Conservation (phyloP, 64 coral and sea anemone species). For the Orbicella faveolata region DNA sequence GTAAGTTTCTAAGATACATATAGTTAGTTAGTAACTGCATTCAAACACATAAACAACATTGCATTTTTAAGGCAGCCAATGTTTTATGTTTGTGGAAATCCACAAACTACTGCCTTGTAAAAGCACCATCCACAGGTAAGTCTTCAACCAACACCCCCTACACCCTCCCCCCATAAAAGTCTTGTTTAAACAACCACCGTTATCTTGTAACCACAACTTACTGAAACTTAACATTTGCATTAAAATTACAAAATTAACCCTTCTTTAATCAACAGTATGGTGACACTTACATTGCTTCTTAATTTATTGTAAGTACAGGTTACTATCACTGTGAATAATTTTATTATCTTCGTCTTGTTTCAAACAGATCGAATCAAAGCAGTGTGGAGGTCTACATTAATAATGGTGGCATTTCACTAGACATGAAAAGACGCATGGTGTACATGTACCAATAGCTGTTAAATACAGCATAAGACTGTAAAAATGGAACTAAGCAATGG, state of each 20-base stretch:
- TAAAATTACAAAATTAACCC: conserved; percentile 11
- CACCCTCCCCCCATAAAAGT: conserved; percentile 1
- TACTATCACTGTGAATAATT: conserved; percentile 26
- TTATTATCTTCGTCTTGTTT: conserved; percentile 16
- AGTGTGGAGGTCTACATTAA: conserved; percentile 13
- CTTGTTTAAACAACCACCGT: not conserved
- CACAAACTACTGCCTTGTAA: conserved; percentile 4
- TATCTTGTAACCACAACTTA: conserved; percentile 6
- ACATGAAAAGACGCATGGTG: conserved; percentile 17
- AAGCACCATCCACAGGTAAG: conserved; percentile 20
- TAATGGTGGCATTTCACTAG: not conserved
- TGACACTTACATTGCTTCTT: conserved; percentile 20
- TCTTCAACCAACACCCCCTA: conserved; percentile 4
- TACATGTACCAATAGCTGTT: conserved; percentile 18
- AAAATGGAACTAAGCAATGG: conserved; percentile 9
- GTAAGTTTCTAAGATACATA: too few species aligned
- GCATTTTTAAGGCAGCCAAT: not conserved
- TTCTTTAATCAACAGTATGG: conserved; percentile 6
- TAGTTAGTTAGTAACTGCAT: too few species aligned
- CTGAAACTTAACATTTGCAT: conserved; percentile 25
- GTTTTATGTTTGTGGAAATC: conserved; percentile 3
- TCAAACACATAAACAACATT: too few species aligned
- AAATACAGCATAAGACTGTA: conserved; percentile 10
- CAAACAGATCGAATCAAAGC: conserved; percentile 24
- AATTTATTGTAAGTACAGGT: not conserved